A percentile compares a stretch with the other conserved stretches of the same genome.
phyloP scores from a whole-genome alignment of 2,888 invertebrate species.

The Pimpla rufipes region DNA sequence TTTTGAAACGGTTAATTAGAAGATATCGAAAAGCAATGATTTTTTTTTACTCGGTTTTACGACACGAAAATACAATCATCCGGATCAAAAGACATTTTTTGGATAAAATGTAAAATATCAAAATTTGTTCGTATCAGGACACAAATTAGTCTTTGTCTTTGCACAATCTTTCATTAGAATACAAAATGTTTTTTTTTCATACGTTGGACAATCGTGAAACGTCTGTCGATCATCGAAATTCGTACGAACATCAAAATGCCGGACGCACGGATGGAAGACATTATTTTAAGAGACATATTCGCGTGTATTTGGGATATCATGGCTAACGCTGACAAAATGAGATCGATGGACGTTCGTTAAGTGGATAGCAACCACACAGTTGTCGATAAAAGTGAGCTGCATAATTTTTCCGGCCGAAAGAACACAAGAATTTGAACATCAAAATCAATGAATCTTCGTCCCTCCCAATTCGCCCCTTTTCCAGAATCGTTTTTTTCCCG shows the following conservation, averaged over 20 bases:
- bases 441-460: conserved; percentile 62
- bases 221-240: conserved; percentile 35
- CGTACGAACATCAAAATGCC: conserved; percentile 30
- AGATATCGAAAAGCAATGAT: not conserved
- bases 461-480: conserved; percentile 68
- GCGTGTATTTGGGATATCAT: conserved; percentile 13
- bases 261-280: conserved; percentile 32
- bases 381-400: not conserved
- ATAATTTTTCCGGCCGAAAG: not conserved
- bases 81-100: not conserved
- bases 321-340: not conserved
- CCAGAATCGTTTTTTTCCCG: conserved; percentile 41
- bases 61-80: conserved; percentile 15
- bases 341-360: conserved; percentile 46
- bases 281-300: conserved; percentile 44
- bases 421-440: conserved; percentile 17
- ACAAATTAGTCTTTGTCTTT: not conserved
- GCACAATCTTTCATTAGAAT: conserved; percentile 12
- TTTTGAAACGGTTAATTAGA: not conserved
- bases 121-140: not conserved
- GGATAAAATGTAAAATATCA: not conserved
- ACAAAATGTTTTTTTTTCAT: conserved; percentile 17
- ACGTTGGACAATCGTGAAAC: conserved; percentile 33
- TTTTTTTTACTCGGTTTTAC: conserved; percentile 16
- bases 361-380: not conserved